Percentiles rank a stretch among this genome's conserved stretches.
These are phyloP conservation scores for Gorsachius goisagi DNA, from an alignment of 2,113 vertebrate genomes.

Conservation along the genomic window DNA sequence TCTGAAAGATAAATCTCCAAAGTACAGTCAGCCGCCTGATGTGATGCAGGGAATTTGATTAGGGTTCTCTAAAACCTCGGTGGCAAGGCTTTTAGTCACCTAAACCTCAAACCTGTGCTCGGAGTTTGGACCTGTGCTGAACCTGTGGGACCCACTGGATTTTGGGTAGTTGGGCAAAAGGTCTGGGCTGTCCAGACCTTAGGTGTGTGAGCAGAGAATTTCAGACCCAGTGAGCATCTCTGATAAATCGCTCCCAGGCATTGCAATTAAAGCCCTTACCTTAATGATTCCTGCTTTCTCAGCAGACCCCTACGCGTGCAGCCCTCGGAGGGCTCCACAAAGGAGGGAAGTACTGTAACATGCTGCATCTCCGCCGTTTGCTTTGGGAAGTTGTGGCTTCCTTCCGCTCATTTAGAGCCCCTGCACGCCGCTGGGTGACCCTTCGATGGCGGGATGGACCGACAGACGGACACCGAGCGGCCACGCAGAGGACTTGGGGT, in stretches of 20 bases:
- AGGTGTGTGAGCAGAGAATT: not conserved
- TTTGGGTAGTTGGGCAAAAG: not conserved
- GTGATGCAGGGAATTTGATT: accelerated
- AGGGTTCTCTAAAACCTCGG: not conserved
- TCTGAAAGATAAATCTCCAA: not conserved
- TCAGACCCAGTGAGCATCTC: accelerated
- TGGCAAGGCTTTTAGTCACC: not conserved
- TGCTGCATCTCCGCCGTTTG: not conserved
- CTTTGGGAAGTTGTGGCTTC: slow-evolving; percentile 26
- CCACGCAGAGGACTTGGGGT: accelerated
- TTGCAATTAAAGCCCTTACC: not conserved
- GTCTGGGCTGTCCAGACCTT: not conserved
- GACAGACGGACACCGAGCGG: accelerated
- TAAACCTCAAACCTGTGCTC: not conserved
- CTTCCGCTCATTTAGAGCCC: not conserved
- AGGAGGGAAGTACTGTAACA: slow-evolving; percentile 19
- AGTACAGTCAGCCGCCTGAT: too few species aligned
- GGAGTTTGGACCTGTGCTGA: not conserved
- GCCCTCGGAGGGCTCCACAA: not conserved
- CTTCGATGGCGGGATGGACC: accelerated
- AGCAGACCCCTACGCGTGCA: accelerated
- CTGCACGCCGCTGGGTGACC: accelerated
- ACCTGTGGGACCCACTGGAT: not conserved
- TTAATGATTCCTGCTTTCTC: accelerated
- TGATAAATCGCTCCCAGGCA: not conserved